Evolutionary conservation across 2,113 vertebrate genomes (phyloP).

Genomic region (Prochilodus magdalenae): DNA sequence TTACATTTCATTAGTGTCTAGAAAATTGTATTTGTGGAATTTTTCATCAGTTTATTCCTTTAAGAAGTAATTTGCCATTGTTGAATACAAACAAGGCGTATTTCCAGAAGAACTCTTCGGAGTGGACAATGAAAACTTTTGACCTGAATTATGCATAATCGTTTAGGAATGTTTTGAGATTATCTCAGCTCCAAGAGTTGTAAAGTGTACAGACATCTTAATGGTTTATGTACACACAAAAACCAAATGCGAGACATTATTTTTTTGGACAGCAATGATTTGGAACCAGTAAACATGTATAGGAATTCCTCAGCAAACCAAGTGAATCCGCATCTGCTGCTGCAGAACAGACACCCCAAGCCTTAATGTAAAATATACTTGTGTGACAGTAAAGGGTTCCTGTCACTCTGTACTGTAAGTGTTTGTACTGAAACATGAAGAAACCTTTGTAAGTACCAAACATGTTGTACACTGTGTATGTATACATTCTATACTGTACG

Average conservation of each 20-base stretch:
- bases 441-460: constrained; percentile 53
- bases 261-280: constrained; percentile 7
- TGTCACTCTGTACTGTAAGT: constrained; percentile 63
- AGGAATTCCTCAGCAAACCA: constrained; percentile 25
- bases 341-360: constrained; percentile 67
- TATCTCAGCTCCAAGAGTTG: background rate
- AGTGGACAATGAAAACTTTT: background rate
- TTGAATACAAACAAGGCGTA: background rate
- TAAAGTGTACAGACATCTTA: background rate
- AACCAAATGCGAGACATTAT: background rate
- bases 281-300: background rate
- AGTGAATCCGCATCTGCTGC: constrained; percentile 34
- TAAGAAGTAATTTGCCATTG: background rate
- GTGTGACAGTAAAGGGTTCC: constrained; percentile 67
- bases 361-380: constrained; percentile 79
- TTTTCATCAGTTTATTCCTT: background rate
- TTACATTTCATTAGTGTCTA: background rate
- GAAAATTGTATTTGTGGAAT: background rate
- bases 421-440: constrained; percentile 61
- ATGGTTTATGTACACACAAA: background rate
- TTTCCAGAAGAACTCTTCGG: background rate
- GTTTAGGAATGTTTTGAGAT: background rate
- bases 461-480: constrained; percentile 61
- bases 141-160: background rate
- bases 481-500: constrained; percentile 32